Conservation (phyloP, 2,888 invertebrate species). For the Xiphydria camelus region DNA sequence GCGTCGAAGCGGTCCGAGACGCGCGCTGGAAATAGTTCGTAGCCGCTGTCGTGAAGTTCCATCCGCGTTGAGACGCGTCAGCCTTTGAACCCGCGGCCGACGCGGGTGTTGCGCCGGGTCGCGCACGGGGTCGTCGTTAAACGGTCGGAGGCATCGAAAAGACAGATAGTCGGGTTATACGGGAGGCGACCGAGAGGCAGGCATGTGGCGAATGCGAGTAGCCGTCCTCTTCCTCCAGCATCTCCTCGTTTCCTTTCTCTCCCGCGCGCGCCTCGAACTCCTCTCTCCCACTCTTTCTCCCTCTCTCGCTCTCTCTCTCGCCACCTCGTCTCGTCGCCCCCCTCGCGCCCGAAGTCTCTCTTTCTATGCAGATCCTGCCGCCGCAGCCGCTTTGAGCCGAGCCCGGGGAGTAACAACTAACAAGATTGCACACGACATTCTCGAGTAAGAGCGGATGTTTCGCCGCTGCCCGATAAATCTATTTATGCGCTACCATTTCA, state of each 20-base stretch:
- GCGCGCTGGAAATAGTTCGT: no score
- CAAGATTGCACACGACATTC: slow-evolving; percentile 38
- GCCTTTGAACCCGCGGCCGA: no score
- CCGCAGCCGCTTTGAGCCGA: slow-evolving; percentile 6
- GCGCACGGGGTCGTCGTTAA: no score
- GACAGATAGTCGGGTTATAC: no score
- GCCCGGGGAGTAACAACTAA: slow-evolving; percentile 30
- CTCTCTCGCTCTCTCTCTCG: slow-evolving; percentile 9
- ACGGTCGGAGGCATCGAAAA: no score
- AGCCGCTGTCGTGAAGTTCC: no score
- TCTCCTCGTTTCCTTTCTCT: slow-evolving; percentile 5
- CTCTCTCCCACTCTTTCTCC: no score
- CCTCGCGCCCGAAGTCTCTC: not conserved
- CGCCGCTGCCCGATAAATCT: slow-evolving; percentile 37
- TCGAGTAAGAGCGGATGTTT: slow-evolving; percentile 20
- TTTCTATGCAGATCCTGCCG: slow-evolving; percentile 28
- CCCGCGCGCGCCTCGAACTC: slow-evolving; percentile 6
- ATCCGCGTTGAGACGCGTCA: no score
- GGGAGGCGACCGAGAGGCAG: no score
- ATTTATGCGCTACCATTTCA: slow-evolving; percentile 34
- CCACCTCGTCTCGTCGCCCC: slow-evolving; percentile 1
- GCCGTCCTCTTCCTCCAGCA: slow-evolving; percentile 11
- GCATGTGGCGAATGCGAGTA: slow-evolving; percentile 16
- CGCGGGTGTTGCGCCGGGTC: no score
- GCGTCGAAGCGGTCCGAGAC: no score